Percentiles rank a stretch among this genome's conserved stretches.
These are phyloP conservation scores for Psephotus haematonotus DNA, from an alignment of 2,113 vertebrate species.

Conservation along the genomic window DNA sequence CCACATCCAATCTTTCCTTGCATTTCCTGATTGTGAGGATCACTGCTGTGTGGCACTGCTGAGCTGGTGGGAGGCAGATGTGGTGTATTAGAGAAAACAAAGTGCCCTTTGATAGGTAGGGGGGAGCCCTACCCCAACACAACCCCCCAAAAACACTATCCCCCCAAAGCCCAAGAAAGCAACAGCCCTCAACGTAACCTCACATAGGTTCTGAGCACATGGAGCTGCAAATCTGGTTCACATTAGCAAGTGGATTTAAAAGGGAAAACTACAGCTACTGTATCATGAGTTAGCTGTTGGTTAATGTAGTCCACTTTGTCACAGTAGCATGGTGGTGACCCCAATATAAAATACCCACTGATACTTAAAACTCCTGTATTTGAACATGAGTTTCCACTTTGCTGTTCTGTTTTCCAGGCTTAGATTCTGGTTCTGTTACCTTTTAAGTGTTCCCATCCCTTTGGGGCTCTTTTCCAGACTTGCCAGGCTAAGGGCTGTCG, in stretches of 20 bases:
- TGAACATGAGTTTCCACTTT: background rate
- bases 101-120: background rate
- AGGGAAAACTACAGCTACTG: background rate
- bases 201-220: accelerated
- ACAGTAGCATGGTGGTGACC: background rate
- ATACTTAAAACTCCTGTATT: background rate
- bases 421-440: accelerated
- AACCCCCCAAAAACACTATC: accelerated
- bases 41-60: background rate
- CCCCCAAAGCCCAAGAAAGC: background rate
- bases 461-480: background rate
- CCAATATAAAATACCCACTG: background rate
- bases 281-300: background rate
- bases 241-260: background rate
- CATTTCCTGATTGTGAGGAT: too few species aligned
- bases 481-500: background rate
- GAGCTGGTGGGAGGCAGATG: background rate
- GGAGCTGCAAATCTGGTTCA: background rate
- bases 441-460: background rate
- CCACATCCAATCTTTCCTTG: accelerated
- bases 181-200: background rate
- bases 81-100: background rate
- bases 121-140: too few species aligned
- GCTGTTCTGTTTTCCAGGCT: background rate
- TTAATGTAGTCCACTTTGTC: background rate